These are phyloP conservation scores for Torymus texanus DNA, from an alignment of 2,888 invertebrate genomes.

Conservation along the genomic window DNA sequence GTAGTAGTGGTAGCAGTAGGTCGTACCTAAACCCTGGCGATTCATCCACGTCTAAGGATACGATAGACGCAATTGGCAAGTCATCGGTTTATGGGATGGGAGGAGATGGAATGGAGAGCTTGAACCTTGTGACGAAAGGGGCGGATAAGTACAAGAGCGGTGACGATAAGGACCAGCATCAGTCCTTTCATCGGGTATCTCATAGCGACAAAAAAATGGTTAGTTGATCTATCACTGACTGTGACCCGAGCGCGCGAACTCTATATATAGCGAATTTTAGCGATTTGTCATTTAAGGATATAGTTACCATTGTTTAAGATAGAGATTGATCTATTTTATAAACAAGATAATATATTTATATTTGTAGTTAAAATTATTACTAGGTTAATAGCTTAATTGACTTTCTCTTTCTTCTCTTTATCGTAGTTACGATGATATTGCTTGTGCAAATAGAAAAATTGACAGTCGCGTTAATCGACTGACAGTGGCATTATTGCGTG, in stretches of 20 bases:
- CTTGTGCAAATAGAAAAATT: too few relatives aligned
- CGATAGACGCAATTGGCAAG: conserved; percentile 56
- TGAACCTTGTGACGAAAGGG: conserved; percentile 76
- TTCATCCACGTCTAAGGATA: conserved; percentile 60
- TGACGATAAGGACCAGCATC: conserved; percentile 63
- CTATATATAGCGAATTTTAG: too few relatives aligned
- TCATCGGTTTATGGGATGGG: conserved; percentile 43
- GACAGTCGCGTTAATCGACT: too few relatives aligned
- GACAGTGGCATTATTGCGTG: too few relatives aligned
- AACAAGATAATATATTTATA: too few relatives aligned
- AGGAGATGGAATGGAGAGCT: conserved; percentile 68
- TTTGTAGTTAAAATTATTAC: too few relatives aligned
- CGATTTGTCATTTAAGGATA: too few relatives aligned
- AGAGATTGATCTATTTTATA: too few relatives aligned
- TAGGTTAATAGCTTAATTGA: too few relatives aligned
- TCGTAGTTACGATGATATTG: too few relatives aligned
- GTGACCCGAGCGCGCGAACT: background rate
- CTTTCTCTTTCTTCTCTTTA: too few relatives aligned
- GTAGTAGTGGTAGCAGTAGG: conserved; percentile 44
- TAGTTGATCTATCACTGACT: conserved; percentile 2
- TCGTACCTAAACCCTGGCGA: conserved; percentile 33
- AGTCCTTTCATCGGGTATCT: conserved; percentile 52
- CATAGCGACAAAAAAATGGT: conserved; percentile 53
- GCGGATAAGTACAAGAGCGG: conserved; percentile 69
- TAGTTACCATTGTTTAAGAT: too few relatives aligned